Evolutionary conservation across 2,113 vertebrate genomes (phyloP), one percentile per base, ranked within the genome.

Genomic region (Pygoscelis antarcticus): DNA sequence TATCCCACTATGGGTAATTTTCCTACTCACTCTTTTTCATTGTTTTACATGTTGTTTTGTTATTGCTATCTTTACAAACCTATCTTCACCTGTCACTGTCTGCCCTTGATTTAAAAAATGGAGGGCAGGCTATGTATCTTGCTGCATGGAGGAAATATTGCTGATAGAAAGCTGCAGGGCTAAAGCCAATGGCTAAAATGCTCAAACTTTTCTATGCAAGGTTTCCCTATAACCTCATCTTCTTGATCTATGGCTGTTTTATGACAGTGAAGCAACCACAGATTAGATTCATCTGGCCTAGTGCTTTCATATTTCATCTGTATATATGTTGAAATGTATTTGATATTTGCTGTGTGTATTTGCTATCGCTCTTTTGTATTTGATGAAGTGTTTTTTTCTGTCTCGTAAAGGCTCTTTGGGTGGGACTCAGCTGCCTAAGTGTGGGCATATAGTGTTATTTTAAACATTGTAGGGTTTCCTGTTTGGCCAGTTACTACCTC

Each of bases 251-350:
- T 86, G 79, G 55, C 62, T 97, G 68, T 51, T 95, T 93, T 95
- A 96, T 93, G 96, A 83, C 90, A 92, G 88, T 66, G 79, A 89
- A 94, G 79, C 83, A 96, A 64, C 36, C 76, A 86, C 58, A 90
- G 95, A 95, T 97, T 97, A 95, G 93, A 97, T 97, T 94, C 85
- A 90, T 96, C 96, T 97, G 90, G 85, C 79, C 85, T 86, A 80
- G 75, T 65, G 76, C 90, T 95, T 95, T 92, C 90, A 93, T 96
- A 95, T 94, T 96, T 97, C 90, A 96, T 90, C 93, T 58, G 62
- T 93, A 69, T 92, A 20, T 80, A 69, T 77, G 78, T 54, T 83
- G 85, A 87, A 94, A 86, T 46, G 54, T 44, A 74, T 90, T 94
- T 93, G 82, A 82, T 96, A 46, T 90, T 91, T 87, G 61, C 91